Evolutionary conservation across 1,140 invertebrate species (phyloP).

Genomic region (Batillaria attramentaria): DNA sequence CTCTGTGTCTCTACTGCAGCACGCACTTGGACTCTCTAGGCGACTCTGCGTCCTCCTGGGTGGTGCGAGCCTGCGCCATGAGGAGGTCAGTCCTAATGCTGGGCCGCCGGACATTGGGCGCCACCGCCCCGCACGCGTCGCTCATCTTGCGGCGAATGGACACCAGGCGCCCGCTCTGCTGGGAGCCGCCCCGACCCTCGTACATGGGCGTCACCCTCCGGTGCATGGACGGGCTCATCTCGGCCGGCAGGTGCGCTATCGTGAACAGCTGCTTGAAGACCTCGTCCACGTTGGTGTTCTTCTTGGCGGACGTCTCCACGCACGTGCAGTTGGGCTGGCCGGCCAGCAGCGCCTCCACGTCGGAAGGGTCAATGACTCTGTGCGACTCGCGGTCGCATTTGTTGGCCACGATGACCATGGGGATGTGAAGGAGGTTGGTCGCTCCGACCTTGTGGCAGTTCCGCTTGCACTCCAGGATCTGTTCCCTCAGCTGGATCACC

Average conservation of each 20-base stretch:
- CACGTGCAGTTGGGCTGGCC: constrained; percentile 78
- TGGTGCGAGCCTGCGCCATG: constrained; percentile 80
- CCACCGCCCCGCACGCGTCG: constrained; percentile 87
- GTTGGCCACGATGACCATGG: constrained; percentile 87
- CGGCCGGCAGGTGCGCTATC: constrained; percentile 84
- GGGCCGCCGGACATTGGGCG: constrained; percentile 85
- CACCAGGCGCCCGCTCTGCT: constrained; percentile 74
- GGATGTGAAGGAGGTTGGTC: constrained; percentile 75
- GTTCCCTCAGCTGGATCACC: constrained; percentile 84
- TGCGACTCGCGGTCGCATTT: constrained; percentile 83
- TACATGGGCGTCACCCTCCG: constrained; percentile 70
- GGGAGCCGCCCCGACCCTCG: constrained; percentile 42
- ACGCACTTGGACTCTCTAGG: neutral
- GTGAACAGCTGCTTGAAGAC: constrained; percentile 86
- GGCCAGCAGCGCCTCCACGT: constrained; percentile 54
- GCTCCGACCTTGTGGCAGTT: constrained; percentile 45
- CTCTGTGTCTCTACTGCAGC: neutral
- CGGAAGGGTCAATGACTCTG: constrained; percentile 72
- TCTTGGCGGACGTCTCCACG: constrained; percentile 86
- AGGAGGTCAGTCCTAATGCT: constrained; percentile 88
- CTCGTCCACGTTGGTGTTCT: constrained; percentile 84
- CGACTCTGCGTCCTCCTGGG: neutral
- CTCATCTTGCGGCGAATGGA: constrained; percentile 85
- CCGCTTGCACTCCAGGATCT: constrained; percentile 79
- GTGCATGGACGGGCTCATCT: constrained; percentile 91